Conservation (phyloP, 1,140 invertebrate genomes). For the Sycophila sp. region DNA sequence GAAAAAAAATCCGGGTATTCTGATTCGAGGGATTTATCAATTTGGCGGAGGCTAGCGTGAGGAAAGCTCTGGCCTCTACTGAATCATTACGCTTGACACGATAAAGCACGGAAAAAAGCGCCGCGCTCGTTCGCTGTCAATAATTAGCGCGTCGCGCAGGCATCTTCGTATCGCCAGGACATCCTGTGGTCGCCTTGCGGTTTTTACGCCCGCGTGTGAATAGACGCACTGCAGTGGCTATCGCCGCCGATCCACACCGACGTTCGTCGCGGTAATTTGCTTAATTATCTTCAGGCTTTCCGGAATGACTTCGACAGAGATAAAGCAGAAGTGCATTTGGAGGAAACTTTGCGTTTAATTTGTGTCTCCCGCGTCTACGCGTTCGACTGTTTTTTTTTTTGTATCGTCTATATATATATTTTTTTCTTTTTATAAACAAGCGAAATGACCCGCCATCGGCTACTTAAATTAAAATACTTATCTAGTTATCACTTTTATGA, state of each 20-base stretch:
- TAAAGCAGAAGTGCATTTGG: too few relatives aligned
- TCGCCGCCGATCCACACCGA: constrained; percentile 42
- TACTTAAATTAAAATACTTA: too few relatives aligned
- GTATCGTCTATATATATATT: too few relatives aligned
- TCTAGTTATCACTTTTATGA: too few relatives aligned
- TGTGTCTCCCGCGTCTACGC: too few relatives aligned
- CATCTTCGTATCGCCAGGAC: constrained; percentile 54
- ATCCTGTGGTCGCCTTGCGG: constrained; percentile 55
- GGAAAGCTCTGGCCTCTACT: background rate
- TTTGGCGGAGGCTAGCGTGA: too few relatives aligned
- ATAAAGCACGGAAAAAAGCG: constrained; percentile 11
- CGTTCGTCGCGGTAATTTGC: constrained; percentile 44
- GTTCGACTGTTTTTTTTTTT: too few relatives aligned
- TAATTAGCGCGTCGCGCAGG: constrained; percentile 26
- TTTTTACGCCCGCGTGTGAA: constrained; percentile 46
- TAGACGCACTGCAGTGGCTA: constrained; percentile 40
- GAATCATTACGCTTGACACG: background rate
- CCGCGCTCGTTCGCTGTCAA: background rate
- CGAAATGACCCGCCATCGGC: background rate
- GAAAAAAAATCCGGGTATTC: too few relatives aligned
- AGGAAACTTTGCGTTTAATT: too few relatives aligned
- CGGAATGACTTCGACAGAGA: too few relatives aligned
- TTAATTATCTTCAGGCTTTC: constrained; percentile 54
- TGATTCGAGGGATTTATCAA: too few relatives aligned
- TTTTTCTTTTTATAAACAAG: too few relatives aligned